These are phyloP conservation scores for Labeo catla DNA, from an alignment of 2,113 vertebrate genomes.

Conservation along the genomic window DNA sequence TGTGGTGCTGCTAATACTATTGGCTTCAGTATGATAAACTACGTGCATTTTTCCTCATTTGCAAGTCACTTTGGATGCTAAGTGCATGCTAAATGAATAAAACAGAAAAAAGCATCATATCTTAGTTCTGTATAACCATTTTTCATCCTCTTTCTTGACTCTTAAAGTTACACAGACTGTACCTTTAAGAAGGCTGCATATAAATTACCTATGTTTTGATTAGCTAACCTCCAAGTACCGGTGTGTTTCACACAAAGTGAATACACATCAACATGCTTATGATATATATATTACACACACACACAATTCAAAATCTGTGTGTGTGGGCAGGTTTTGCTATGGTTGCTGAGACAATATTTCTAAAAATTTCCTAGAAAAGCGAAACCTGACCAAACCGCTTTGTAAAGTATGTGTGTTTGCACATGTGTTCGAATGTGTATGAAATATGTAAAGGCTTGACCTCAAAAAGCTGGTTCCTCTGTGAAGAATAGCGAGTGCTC, in stretches of 20 bases:
- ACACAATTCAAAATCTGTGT: constrained; percentile 8
- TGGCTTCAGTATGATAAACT: background rate
- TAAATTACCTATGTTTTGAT: constrained; percentile 3
- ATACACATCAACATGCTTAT: constrained; percentile 1
- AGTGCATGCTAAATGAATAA: background rate
- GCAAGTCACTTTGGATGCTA: background rate
- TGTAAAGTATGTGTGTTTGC: constrained; percentile 25
- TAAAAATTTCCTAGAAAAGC: background rate
- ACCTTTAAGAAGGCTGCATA: background rate
- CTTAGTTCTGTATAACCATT: background rate
- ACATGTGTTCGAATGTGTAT: background rate
- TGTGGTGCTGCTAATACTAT: background rate
- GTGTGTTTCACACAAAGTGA: background rate
- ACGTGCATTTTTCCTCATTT: background rate
- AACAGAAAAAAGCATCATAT: background rate
- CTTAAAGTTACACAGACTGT: background rate
- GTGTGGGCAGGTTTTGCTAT: background rate
- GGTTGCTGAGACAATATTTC: background rate
- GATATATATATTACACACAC: background rate
- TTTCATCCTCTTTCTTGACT: background rate
- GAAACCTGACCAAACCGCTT: background rate
- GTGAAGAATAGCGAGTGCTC: background rate
- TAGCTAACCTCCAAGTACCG: background rate
- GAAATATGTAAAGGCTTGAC: constrained; percentile 23
- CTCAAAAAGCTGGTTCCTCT: constrained; percentile 28